Percentiles rank a stretch among this genome's conserved stretches.
phyloP scores from a whole-genome alignment of 2,888 invertebrate species.

The Drosophila cyrtoloma region DNA sequence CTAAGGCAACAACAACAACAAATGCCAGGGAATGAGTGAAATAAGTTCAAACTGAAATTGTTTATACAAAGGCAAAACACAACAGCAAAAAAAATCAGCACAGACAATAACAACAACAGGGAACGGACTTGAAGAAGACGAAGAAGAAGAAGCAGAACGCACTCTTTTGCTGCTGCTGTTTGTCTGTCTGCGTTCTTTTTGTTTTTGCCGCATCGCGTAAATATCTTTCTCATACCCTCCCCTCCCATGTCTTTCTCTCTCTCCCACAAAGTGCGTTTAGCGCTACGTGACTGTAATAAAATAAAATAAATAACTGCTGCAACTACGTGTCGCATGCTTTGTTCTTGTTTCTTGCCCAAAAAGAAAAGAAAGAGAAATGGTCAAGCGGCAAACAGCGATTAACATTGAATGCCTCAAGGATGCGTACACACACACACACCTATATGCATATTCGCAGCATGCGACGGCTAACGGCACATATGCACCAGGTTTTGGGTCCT shows the following conservation, averaged over 20 bases:
- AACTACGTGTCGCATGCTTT: slow-evolving; percentile 68
- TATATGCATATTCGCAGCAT: slow-evolving; percentile 34
- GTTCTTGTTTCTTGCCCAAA: slow-evolving; percentile 33
- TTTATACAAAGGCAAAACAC: slow-evolving; percentile 51
- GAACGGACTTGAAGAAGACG: background rate
- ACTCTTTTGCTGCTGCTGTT: slow-evolving; percentile 46
- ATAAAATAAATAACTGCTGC: slow-evolving; percentile 63
- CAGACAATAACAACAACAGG: slow-evolving; percentile 28
- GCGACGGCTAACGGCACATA: slow-evolving; percentile 42
- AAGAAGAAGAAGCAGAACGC: slow-evolving; percentile 31
- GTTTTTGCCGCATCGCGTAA: slow-evolving; percentile 55
- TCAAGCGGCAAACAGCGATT: slow-evolving; percentile 28
- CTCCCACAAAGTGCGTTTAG: slow-evolving; percentile 30
- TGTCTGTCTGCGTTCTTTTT: slow-evolving; percentile 52
- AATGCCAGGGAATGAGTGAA: slow-evolving; percentile 28
- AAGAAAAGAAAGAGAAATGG: slow-evolving; percentile 36
- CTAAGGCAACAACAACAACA: slow-evolving; percentile 42
- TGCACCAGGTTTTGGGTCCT: slow-evolving; percentile 25
- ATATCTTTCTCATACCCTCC: slow-evolving; percentile 24
- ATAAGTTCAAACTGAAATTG: slow-evolving; percentile 65
- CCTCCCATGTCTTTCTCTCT: background rate
- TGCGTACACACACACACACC: slow-evolving; percentile 11
- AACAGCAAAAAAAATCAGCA: slow-evolving; percentile 5
- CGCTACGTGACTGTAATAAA: slow-evolving; percentile 75
- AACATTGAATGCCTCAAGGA: slow-evolving; percentile 53